Evolutionary conservation across 2,113 vertebrate genomes (phyloP), one percentile per base, ranked within the genome.

Genomic region (Lynx canadensis): DNA sequence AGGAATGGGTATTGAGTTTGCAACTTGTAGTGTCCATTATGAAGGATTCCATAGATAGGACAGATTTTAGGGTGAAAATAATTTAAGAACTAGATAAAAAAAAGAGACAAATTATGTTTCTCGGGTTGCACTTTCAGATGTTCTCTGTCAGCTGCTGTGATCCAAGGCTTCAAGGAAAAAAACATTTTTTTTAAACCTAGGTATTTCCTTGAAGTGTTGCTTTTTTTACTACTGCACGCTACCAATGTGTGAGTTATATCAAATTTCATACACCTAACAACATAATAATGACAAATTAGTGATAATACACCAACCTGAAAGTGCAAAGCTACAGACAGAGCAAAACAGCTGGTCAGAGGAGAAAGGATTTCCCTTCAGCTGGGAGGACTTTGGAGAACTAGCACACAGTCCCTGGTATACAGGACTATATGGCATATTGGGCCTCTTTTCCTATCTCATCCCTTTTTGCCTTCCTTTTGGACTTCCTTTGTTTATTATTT

Each of bases 401-500:
- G 57, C 57, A 8, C 7, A 31, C n/a, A 36, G 45, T 45, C 36
- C 57, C 50, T 71, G 68, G 19, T 33, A 48, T 48, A n/a, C 10
- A n/a, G 36, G 19, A 65, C 33, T 57, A 14, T 57, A 14, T 1
- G 7, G 41, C 1, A 10, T 79, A 3, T 38, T 33, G 7, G 38
- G 57, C 29, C 38, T 74, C 48, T 69, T 85, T 91, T 60, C 41
- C 60, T 73, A 13, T n/a, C 33, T 85, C 60, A 50, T 41, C 7
- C 16, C 36, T 89, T n/a, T 19, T 52, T 7, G 33, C 8, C 63
- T 96, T 83, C 80, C 27, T 48, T 69, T 81, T 57, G 36, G n/a
- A 79, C 91, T 91, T 83, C 84, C 82, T 87, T 83, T 80, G 69
- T 76, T 94, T 60, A 80, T 96, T 76, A 36, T 86, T 90, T 89